Base-by-base conservation (phyloP, 2,888 invertebrate genomes). In the Himalopsyche tibetana region DNA sequence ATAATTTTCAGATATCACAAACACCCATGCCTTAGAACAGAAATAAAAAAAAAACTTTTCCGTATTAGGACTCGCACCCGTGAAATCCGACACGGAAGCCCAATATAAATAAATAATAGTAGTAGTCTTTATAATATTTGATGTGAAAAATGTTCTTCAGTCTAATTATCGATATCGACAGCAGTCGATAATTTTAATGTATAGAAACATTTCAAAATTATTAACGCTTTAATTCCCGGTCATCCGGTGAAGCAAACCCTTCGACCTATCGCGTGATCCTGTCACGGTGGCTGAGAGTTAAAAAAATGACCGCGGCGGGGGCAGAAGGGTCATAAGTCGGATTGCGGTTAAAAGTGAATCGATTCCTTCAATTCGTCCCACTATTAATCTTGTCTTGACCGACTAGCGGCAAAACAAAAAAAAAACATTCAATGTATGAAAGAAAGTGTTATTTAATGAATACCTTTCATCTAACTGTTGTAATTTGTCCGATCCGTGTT, bases 381-480 rank as follows among this genome's bases (percentile, higher is more conserved):
- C 74, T 74, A 74, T 74, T 38, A 74, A 74, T 74, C 74, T 28
- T 36, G 74, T 36, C 74, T 74, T 74, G 74, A 74, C 74, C 74
- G 74, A 74, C 28, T 74, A 12, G 12, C 74, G 74, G 15, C 36
- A 38, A 36, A 0, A 28, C 28, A n/a, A 28, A 11, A 5, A 6
- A 56, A 28, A n/a, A n/a, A n/a, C n/a, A n/a, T n/a, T n/a, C 19
- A 63, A 36, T 5, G 36, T 1, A 74, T 28, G 28, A 1, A 36
- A 11, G 74, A 74, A 74, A 74, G 74, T 74, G 38, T 12, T 74
- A 4, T 19, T 3, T 45, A 28, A 28, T 28, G 28, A 28, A 28
- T 28, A 28, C 2, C 28, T 28, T 28, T 28, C 28, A 28, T 28
- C 28, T 28, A 28, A 0, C 28, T 2, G 28, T 28, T 28, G 28